Conservation (phyloP, 2,113 vertebrate genomes). For the Boleophthalmus pectinirostris region DNA sequence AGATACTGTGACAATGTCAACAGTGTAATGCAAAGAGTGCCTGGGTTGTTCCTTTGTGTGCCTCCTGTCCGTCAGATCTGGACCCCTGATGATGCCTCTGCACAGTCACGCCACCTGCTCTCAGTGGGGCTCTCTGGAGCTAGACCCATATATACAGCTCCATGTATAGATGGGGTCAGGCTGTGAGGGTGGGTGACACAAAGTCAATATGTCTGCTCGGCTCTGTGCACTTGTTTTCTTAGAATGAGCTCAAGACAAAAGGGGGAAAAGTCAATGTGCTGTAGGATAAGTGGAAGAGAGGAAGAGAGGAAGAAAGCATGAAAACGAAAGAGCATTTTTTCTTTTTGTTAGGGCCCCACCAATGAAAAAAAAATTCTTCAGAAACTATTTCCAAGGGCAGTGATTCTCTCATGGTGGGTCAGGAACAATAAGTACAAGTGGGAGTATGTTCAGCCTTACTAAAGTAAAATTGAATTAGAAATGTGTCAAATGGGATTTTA, state of each 20-base stretch:
- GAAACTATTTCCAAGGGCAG: neutral
- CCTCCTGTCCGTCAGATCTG: neutral
- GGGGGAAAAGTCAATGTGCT: neutral
- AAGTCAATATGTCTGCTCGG: constrained; percentile 4
- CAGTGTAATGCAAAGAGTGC: neutral
- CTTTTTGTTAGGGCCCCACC: neutral
- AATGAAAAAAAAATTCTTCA: neutral
- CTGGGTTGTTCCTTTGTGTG: neutral
- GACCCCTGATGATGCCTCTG: neutral
- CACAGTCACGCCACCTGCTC: constrained; percentile 1
- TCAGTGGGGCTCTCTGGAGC: neutral
- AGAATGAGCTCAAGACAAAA: neutral
- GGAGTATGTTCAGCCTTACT: neutral
- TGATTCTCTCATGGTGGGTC: neutral
- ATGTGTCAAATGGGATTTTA: neutral
- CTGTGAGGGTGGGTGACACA: neutral
- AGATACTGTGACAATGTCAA: neutral
- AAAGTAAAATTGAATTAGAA: neutral
- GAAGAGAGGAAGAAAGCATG: neutral
- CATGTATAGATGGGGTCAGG: neutral
- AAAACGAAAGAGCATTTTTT: neutral
- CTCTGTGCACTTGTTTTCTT: neutral
- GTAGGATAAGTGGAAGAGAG: neutral
- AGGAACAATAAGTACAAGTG: too few species aligned
- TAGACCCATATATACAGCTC: neutral